Conservation (phyloP, 2,888 invertebrate genomes). For the Mantis religiosa region DNA sequence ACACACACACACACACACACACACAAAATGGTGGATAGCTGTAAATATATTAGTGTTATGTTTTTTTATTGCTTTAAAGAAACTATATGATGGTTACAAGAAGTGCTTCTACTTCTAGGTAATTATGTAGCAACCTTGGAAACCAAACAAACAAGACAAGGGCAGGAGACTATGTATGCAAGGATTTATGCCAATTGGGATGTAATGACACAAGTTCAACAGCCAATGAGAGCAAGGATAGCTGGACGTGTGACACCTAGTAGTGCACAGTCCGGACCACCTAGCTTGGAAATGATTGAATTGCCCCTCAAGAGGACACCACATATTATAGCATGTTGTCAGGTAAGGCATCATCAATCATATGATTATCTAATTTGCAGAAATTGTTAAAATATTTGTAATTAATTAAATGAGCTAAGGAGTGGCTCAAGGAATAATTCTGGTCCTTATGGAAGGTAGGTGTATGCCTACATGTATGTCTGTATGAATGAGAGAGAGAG, state of each 20-base stretch:
- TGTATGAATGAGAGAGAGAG: too few relatives aligned
- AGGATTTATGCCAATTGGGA: constrained; percentile 75
- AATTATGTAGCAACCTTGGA: constrained; percentile 65
- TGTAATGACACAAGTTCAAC: constrained; percentile 45
- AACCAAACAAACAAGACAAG: constrained; percentile 48
- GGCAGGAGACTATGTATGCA: constrained; percentile 49
- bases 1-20: too few relatives aligned
- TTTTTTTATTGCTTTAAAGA: too few relatives aligned
- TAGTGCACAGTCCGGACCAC: constrained; percentile 56
- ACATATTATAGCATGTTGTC: constrained; percentile 59
- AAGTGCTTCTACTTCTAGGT: constrained; percentile 41
- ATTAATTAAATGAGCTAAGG: too few relatives aligned
- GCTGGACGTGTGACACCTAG: constrained; percentile 72
- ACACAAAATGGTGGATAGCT: too few relatives aligned
- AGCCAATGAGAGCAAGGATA: constrained; percentile 56
- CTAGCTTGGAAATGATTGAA: constrained; percentile 68
- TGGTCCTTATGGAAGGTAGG: too few relatives aligned
- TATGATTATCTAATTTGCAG: too few relatives aligned
- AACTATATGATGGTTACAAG: too few relatives aligned
- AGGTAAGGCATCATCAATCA: constrained; percentile 39
- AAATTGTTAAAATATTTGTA: too few relatives aligned
- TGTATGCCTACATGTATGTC: too few relatives aligned
- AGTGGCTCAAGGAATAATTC: too few relatives aligned
- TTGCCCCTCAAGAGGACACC: constrained; percentile 60
- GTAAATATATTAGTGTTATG: too few relatives aligned